These are phyloP conservation scores for Tolypeutes matacus DNA, from an alignment of 2,797 vertebrate genomes.

Conservation along the genomic window DNA sequence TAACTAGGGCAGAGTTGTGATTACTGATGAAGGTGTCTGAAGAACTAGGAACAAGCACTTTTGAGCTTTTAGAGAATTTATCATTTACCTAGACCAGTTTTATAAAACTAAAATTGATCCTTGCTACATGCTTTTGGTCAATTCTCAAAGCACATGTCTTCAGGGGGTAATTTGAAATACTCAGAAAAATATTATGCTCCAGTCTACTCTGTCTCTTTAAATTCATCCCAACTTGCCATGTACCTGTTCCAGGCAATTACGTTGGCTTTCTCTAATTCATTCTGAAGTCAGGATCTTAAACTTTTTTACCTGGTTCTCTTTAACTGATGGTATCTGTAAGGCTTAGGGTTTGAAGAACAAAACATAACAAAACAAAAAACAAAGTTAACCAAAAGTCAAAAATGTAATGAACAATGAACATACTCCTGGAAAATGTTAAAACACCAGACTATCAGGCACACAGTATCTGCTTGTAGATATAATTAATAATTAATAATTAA, in stretches of 20 bases:
- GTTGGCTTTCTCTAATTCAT: conserved; percentile 35
- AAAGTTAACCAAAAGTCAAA: conserved; percentile 30
- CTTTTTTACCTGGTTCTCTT: not conserved
- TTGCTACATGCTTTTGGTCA: not conserved
- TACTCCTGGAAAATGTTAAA: not conserved
- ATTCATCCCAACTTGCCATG: not conserved
- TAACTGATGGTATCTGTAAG: not conserved
- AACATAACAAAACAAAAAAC: not conserved
- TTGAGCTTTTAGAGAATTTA: not conserved
- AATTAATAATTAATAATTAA: no score
- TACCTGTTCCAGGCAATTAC: not conserved
- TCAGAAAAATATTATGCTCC: not conserved
- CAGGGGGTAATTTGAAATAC: not conserved
- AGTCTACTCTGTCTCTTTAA: not conserved
- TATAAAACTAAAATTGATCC: not conserved
- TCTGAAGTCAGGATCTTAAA: not conserved
- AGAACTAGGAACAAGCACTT: not conserved
- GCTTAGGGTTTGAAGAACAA: conserved; percentile 36
- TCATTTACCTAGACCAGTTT: not conserved
- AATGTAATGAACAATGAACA: not conserved
- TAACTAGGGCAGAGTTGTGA: not conserved
- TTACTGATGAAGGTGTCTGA: not conserved
- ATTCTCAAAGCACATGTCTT: not conserved
- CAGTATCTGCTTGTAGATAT: not conserved
- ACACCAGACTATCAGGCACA: not conserved